Percentiles rank a stretch among this genome's conserved stretches.
Conservation (phyloP, 64 coral and sea anemone species). For the Porites lutea region DNA sequence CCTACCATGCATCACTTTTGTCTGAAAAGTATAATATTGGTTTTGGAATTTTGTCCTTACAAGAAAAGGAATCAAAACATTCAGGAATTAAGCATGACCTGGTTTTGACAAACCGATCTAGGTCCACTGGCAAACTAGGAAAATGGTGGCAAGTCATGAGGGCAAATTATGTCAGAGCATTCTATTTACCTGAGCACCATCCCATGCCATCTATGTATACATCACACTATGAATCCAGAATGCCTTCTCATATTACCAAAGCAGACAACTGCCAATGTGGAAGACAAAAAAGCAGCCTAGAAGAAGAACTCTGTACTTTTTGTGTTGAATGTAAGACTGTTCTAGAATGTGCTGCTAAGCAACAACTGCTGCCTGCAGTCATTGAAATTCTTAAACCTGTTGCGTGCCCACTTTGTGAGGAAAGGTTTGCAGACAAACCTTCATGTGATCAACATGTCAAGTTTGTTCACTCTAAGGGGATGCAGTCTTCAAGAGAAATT, state of each 20-base stretch:
- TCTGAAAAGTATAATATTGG: conserved; percentile 11
- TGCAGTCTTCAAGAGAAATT: not conserved
- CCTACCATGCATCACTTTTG: conserved; percentile 7
- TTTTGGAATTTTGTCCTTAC: conserved; percentile 30
- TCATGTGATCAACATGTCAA: conserved; percentile 1
- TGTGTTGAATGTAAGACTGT: no score
- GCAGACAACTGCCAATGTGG: no score
- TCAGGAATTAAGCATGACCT: conserved; percentile 52
- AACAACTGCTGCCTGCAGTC: no score
- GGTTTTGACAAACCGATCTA: conserved; percentile 42
- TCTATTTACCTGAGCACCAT: conserved; percentile 64
- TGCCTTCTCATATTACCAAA: no score
- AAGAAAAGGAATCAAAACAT: conserved; percentile 53
- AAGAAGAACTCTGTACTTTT: no score
- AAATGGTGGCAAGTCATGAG: conserved; percentile 73
- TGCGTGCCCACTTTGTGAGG: conserved; percentile 5
- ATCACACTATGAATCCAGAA: no score
- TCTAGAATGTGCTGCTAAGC: no score
- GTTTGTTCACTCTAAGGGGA: not conserved
- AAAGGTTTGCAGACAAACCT: conserved; percentile 13
- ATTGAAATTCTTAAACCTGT: no score
- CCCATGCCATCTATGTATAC: conserved; percentile 43
- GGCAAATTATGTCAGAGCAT: conserved; percentile 60
- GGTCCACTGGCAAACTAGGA: not conserved
- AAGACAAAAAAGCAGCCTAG: no score